These are phyloP conservation scores for Euschistus heros DNA, from an alignment of 1,140 invertebrate species.

Conservation along the genomic window DNA sequence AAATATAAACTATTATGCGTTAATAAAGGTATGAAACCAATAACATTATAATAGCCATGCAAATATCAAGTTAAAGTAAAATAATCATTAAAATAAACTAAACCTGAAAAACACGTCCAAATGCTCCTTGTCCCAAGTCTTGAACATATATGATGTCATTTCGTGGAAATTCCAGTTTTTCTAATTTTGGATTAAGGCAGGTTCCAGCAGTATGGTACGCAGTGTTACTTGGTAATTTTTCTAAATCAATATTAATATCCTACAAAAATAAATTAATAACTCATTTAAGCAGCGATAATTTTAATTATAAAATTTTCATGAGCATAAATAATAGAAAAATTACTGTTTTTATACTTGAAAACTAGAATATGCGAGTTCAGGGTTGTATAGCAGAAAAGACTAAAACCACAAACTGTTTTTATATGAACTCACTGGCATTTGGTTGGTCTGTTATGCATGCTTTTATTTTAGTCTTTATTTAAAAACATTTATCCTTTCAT, in stretches of 20 bases:
- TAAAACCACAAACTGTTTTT: background rate
- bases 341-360: background rate
- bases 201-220: slow-evolving; percentile 74
- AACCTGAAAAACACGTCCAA: slow-evolving; percentile 81
- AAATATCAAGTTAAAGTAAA: background rate
- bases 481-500: background rate
- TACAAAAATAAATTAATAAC: slow-evolving; percentile 31
- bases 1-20: too few species aligned
- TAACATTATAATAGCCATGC: background rate
- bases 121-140: slow-evolving; percentile 89
- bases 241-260: slow-evolving; percentile 71
- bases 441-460: background rate
- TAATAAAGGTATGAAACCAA: too few species aligned
- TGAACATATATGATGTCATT: slow-evolving; percentile 92
- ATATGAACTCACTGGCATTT: background rate
- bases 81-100: background rate
- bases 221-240: slow-evolving; percentile 76
- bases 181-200: slow-evolving; percentile 81
- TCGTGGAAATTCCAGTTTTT: slow-evolving; percentile 86
- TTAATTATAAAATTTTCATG: background rate
- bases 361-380: background rate
- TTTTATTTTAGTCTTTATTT: background rate
- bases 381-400: background rate
- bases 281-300: background rate
- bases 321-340: background rate